A percentile compares a stretch with the other conserved stretches of the same genome.
Conservation (phyloP, 2,888 invertebrate species). For the Cyrtodaria siliqua region DNA sequence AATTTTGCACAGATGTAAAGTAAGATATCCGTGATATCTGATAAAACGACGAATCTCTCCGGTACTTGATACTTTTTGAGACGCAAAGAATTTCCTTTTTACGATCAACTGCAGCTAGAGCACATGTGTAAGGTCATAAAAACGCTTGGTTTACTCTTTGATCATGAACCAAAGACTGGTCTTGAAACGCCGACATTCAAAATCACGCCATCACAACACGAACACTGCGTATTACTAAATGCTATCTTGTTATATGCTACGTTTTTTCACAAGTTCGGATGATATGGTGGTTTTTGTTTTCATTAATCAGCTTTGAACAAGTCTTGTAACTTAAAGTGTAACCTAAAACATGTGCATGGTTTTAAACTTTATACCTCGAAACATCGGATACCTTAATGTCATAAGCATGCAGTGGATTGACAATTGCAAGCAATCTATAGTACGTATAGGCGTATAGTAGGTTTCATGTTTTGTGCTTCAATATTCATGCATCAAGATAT, state of each 20-base stretch:
- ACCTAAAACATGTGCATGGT: no score
- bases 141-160: slow-evolving; percentile 15
- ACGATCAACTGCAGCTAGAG: slow-evolving; percentile 11
- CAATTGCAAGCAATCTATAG: no score
- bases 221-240: not conserved
- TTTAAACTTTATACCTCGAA: no score
- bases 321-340: no score
- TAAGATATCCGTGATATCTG: slow-evolving; percentile 18
- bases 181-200: slow-evolving; percentile 11
- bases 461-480: no score
- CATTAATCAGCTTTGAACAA: not conserved
- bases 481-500: no score
- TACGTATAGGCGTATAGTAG: no score
- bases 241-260: not conserved
- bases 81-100: slow-evolving; percentile 29
- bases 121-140: slow-evolving; percentile 38
- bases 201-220: slow-evolving; percentile 22
- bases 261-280: not conserved
- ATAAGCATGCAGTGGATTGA: not conserved
- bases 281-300: not conserved
- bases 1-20: slow-evolving; percentile 18
- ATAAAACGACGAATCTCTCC: slow-evolving; percentile 5
- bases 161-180: slow-evolving; percentile 34
- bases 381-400: not conserved
- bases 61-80: slow-evolving; percentile 31